phyloP scores from a whole-genome alignment of 92 coral and sea anemone species.

The Scolanthus callimorphus region DNA sequence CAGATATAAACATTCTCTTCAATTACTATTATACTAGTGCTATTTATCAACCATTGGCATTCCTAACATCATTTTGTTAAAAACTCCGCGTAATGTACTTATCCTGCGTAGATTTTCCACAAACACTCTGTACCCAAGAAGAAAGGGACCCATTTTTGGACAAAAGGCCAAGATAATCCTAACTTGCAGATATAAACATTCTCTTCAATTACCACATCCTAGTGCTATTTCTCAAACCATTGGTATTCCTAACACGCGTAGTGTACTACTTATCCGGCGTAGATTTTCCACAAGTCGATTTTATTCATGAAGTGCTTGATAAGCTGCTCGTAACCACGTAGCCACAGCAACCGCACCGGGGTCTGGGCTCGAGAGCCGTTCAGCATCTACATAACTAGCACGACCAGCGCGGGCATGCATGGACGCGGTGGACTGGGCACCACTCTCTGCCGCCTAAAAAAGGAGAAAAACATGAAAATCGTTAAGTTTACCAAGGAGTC shows the following conservation, averaged over 20 bases:
- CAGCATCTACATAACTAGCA: slow-evolving; percentile 82
- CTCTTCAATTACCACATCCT: not conserved
- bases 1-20: no score
- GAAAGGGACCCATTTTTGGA: no score
- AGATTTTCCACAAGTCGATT: not conserved
- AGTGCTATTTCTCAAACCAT: not conserved
- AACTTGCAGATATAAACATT: no score
- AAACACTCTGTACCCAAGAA: not conserved
- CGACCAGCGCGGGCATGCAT: slow-evolving; percentile 99
- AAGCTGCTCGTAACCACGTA: slow-evolving; percentile 80
- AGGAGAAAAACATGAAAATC: not conserved
- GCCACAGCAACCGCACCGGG: slow-evolving; percentile 95
- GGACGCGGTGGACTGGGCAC: slow-evolving; percentile 82
- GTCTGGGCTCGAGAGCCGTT: slow-evolving; percentile 71
- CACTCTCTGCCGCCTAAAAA: slow-evolving; percentile 82
- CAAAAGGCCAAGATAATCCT: no score
- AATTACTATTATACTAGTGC: not conserved
- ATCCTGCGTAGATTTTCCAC: no score
- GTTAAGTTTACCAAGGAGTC: no score
- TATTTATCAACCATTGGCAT: not conserved
- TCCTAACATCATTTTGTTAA: no score
- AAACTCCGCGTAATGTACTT: no score
- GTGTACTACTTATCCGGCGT: no score
- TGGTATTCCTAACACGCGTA: no score
- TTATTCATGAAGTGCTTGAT: slow-evolving; percentile 23